Conservation (phyloP, 1,140 invertebrate species). For the Melipona quadrifasciata region DNA sequence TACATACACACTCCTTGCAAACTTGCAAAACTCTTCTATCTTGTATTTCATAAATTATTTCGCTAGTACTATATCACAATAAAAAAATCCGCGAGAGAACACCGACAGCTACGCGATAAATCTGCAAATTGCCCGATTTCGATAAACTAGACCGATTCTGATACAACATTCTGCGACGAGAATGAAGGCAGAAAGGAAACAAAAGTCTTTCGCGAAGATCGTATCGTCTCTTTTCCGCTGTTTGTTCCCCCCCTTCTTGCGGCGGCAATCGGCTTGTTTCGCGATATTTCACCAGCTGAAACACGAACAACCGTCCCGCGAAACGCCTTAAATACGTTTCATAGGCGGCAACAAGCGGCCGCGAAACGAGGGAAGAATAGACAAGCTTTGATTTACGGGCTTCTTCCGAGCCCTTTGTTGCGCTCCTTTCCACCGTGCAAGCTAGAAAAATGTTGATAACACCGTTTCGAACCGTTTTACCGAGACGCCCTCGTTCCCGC, state of each 20-base stretch:
- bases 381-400: slow-evolving; percentile 28
- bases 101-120: not conserved
- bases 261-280: slow-evolving; percentile 23
- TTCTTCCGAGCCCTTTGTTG: slow-evolving; percentile 7
- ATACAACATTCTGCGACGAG: not conserved
- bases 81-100: not conserved
- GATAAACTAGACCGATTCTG: not conserved
- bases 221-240: not conserved
- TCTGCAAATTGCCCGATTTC: no score
- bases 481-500: not conserved
- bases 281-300: slow-evolving; percentile 18
- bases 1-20: no score
- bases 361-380: slow-evolving; percentile 26
- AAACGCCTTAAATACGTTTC: slow-evolving; percentile 36
- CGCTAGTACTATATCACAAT: not conserved
- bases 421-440: not conserved
- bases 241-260: not conserved
- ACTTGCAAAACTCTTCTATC: no score
- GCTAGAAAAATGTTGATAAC: slow-evolving; percentile 15
- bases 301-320: slow-evolving; percentile 18
- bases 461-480: not conserved
- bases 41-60: no score
- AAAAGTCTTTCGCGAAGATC: not conserved
- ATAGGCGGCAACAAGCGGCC: slow-evolving; percentile 14
- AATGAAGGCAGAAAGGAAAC: not conserved